Evolutionary conservation across 2,113 vertebrate species (phyloP), one percentile per base, ranked within the genome.

Genomic region (Cyprinodon tularosa): DNA sequence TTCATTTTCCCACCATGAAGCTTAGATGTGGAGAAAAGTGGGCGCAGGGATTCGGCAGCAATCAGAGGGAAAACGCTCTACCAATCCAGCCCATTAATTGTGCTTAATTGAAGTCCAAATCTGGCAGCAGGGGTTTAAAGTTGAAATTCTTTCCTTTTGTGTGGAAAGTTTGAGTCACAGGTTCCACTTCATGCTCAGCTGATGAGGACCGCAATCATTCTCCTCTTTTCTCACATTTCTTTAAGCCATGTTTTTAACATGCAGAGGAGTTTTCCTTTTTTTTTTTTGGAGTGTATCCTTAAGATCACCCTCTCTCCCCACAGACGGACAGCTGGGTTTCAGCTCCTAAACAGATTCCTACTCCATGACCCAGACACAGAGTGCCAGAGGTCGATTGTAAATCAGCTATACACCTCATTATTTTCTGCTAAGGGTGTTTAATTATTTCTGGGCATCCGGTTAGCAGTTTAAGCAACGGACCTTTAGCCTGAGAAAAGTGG

Each of bases 301-400:
- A 53, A 72, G 67, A 78, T 53, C 67, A 50, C 59, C 42, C 40
- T 29, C 29, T 29, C 50, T 62, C 40, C 48, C 74, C 47, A 66
- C 9, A 70, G 70, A 38, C 42, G 77, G 68, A 89, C 89, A 88
- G 81, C 89, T 89, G 85, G 69, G 87, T 47, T 84, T 65, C 37
- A 78, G 45, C 66, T 53, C 61, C 75, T 65, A 12, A 75, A 66
- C 61, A 7, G 7, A 59, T 76, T 74, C 71, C 74, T 74, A 67
- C 81, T 48, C 42, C 13, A 8, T 78, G 80, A 87, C 85, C 74
- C 77, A 65, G 12, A 11, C 70, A 40, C 60, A 63, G 38, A 71
- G 76, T 80, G 69, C 48, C 66, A 69, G 78, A 47, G 79, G 78
- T 65, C 15, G 68, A 61, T 66, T 78, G 47, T 76, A 87, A 84